These are phyloP conservation scores for Thalassoma bifasciatum DNA, from an alignment of 2,113 vertebrate genomes.

Conservation along the genomic window DNA sequence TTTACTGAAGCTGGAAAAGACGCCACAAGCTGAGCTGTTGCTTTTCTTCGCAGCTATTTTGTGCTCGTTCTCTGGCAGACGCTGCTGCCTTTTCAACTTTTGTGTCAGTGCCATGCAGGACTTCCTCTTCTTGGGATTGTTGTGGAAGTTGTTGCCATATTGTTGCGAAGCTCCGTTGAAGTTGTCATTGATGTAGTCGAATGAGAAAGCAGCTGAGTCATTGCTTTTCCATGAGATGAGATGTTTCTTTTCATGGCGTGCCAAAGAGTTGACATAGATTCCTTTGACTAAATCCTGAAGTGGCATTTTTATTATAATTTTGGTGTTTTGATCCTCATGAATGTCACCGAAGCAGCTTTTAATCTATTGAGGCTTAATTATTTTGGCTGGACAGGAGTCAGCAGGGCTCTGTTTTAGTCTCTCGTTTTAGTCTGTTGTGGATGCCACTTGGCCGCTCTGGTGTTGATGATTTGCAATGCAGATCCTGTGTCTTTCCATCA, in stretches of 20 bases:
- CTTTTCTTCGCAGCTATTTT: neutral
- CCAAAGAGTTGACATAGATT: neutral
- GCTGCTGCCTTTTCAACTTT: neutral
- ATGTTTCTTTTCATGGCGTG: neutral
- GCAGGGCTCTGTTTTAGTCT: slow-evolving; percentile 18
- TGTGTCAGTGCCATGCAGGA: neutral
- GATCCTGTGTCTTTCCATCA: slow-evolving; percentile 28
- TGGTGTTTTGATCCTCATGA: slow-evolving; percentile 4
- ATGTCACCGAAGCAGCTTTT: neutral
- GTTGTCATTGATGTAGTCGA: slow-evolving; percentile 2
- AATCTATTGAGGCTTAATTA: neutral
- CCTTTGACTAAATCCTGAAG: neutral
- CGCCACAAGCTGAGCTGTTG: slow-evolving; percentile 1
- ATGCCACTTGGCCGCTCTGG: slow-evolving; percentile 37
- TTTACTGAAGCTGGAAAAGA: neutral
- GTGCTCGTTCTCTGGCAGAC: neutral
- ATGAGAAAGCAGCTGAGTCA: slow-evolving; percentile 21
- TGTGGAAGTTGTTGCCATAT: neutral
- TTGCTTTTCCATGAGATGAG: neutral
- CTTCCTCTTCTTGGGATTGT: neutral
- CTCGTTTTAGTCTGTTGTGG: slow-evolving; percentile 28
- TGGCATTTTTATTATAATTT: slow-evolving; percentile 17
- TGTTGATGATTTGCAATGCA: slow-evolving; percentile 56
- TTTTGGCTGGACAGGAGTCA: neutral
- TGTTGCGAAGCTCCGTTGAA: slow-evolving; percentile 12